A percentile compares a stretch with the other conserved stretches of the same genome.
Evolutionary conservation across 2,797 vertebrate genomes (phyloP).

Genomic region (Tenualosa ilisha): DNA sequence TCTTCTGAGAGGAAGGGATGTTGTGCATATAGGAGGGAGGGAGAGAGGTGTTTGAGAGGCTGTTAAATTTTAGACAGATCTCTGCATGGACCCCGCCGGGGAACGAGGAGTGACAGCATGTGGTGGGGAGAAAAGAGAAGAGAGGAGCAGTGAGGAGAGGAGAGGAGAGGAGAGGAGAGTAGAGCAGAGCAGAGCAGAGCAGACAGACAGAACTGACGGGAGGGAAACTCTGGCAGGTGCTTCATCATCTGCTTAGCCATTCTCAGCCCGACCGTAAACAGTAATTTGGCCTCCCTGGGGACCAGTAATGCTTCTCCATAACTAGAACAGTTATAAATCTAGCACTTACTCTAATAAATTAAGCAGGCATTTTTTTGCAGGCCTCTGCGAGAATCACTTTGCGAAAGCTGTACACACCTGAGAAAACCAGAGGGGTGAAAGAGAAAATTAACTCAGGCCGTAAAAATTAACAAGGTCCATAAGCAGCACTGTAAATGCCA

Average conservation of each 20-base stretch:
- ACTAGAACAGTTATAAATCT: conserved; percentile 86
- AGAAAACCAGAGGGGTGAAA: conserved; percentile 43
- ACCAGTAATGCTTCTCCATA: conserved; percentile 81
- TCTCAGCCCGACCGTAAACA: conserved; percentile 77
- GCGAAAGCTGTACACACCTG: conserved; percentile 66
- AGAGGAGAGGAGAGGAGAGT: conserved; percentile 43
- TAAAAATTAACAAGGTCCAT: conserved; percentile 52
- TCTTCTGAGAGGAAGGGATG: not conserved
- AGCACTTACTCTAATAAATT: conserved; percentile 83
- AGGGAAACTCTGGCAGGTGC: conserved; percentile 72
- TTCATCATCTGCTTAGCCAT: conserved; percentile 78
- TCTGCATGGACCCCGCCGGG: not conserved
- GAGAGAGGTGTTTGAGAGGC: conserved; percentile 11
- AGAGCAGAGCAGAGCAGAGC: conserved; percentile 49
- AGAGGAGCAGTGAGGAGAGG: conserved; percentile 46
- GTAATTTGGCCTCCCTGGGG: conserved; percentile 78
- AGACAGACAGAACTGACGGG: conserved; percentile 56
- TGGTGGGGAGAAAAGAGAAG: conserved; percentile 44
- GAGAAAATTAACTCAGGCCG: conserved; percentile 46
- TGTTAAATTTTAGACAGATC: conserved; percentile 26
- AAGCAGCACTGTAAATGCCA: conserved; percentile 39
- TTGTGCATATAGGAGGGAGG: not conserved
- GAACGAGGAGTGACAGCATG: conserved; percentile 42
- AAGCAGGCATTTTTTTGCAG: conserved; percentile 63
- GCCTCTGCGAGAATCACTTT: conserved; percentile 60